Evolutionary conservation across 2,113 vertebrate genomes (phyloP).

Genomic region (Nyctibius bracteatus): DNA sequence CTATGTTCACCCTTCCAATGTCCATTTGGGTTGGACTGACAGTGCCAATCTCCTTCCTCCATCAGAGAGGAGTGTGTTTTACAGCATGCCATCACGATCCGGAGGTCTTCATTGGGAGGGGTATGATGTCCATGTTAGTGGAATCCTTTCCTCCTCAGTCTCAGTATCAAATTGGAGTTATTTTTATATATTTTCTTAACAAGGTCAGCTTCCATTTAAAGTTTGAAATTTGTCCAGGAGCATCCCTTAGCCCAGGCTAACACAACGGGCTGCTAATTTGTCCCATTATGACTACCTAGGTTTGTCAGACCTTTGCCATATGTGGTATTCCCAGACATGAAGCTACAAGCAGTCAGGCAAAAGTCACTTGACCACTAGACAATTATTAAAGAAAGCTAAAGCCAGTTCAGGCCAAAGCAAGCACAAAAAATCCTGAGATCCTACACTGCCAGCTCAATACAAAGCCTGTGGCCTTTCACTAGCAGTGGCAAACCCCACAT

Average conservation of each 20-base stretch:
- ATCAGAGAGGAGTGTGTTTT: neutral
- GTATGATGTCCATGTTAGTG: neutral
- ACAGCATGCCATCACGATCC: neutral
- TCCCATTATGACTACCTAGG: accelerated
- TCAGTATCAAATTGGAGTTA: neutral
- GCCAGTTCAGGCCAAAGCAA: neutral
- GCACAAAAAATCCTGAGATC: neutral
- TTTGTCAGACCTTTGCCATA: neutral
- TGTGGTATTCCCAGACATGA: neutral
- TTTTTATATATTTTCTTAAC: neutral
- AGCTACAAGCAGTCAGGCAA: neutral
- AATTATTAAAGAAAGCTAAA: neutral
- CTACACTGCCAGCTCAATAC: neutral
- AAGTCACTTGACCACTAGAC: neutral
- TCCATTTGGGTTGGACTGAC: neutral
- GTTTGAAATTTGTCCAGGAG: neutral
- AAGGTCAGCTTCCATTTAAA: neutral
- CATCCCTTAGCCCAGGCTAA: neutral
- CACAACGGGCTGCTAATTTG: neutral
- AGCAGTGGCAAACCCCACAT: neutral
- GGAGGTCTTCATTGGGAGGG: neutral
- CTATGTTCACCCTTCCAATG: neutral
- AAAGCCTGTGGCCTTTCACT: neutral
- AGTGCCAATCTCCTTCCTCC: neutral
- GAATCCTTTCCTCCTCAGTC: neutral